Conservation (phyloP, 2,797 vertebrate genomes). For the Brachymystax lenok region DNA sequence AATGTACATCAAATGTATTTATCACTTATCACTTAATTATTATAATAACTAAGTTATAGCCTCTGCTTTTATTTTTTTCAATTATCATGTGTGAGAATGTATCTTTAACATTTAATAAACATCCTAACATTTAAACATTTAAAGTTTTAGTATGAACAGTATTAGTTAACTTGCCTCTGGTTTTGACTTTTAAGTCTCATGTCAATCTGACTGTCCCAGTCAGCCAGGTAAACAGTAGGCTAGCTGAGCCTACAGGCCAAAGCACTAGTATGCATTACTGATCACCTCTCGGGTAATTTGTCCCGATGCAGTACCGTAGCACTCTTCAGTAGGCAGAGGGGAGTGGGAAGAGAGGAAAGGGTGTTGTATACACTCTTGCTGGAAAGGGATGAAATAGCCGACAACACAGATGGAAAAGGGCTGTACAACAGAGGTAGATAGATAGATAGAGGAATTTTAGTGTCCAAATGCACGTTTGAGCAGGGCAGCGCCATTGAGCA, state of each 20-base stretch:
- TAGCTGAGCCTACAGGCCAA: neutral
- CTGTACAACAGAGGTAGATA: too few species aligned
- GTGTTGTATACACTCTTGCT: conserved; percentile 27
- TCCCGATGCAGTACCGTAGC: conserved; percentile 74
- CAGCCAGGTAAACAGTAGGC: neutral
- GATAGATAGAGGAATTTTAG: too few species aligned
- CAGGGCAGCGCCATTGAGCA: too few species aligned
- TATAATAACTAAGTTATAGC: neutral
- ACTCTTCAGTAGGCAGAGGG: conserved; percentile 9
- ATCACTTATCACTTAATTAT: neutral
- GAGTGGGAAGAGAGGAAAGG: conserved; percentile 3
- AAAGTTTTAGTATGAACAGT: neutral
- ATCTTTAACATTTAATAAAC: conserved; percentile 2
- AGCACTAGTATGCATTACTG: neutral
- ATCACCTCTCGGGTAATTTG: conserved; percentile 59
- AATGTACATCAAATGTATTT: neutral
- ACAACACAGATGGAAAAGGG: conserved; percentile 13
- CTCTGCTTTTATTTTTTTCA: neutral
- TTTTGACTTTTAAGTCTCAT: neutral
- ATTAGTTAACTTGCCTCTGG: neutral
- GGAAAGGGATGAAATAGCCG: conserved; percentile 38
- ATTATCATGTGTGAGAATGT: neutral
- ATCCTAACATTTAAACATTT: neutral
- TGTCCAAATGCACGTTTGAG: too few species aligned
- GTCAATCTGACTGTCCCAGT: neutral